A percentile compares a stretch with the other conserved stretches of the same genome.
phyloP scores from a whole-genome alignment of 2,888 invertebrate genomes.

The Cephus nigrinus region DNA sequence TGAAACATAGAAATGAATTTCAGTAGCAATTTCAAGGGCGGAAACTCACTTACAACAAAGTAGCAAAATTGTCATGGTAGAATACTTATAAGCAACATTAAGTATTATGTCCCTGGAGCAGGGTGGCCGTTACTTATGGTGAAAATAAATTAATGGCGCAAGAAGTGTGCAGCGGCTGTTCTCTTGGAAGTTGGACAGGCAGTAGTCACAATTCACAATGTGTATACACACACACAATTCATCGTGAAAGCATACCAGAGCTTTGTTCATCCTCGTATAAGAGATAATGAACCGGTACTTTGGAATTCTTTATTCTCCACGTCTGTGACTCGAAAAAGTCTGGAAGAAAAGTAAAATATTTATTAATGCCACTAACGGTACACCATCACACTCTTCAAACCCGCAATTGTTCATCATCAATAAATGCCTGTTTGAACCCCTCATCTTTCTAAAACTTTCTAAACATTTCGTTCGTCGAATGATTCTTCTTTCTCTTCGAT shows the following conservation, averaged over 20 bases:
- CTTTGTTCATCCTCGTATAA: not conserved
- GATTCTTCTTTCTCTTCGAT: not conserved
- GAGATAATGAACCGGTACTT: not conserved
- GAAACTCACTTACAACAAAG: not conserved
- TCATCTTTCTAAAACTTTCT: not conserved
- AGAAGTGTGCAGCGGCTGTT: not conserved
- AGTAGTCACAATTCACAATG: not conserved
- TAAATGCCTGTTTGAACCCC: not conserved
- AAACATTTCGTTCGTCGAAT: not conserved
- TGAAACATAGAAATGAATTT: not conserved
- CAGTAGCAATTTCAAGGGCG: not conserved
- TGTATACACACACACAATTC: not conserved
- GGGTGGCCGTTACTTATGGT: slow-evolving; percentile 11
- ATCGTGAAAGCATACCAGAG: too few relatives aligned
- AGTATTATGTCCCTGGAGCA: not conserved
- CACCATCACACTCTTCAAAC: not conserved
- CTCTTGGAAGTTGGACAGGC: not conserved
- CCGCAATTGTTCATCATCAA: not conserved
- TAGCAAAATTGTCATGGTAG: not conserved
- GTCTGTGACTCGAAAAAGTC: not conserved
- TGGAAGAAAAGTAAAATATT: not conserved
- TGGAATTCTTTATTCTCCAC: not conserved
- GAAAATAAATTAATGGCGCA: slow-evolving; percentile 8
- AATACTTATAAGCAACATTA: not conserved
- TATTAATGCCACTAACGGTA: not conserved